These are phyloP conservation scores for Todiramphus chloris DNA, from an alignment of 2,113 vertebrate genomes.

Conservation along the genomic window DNA sequence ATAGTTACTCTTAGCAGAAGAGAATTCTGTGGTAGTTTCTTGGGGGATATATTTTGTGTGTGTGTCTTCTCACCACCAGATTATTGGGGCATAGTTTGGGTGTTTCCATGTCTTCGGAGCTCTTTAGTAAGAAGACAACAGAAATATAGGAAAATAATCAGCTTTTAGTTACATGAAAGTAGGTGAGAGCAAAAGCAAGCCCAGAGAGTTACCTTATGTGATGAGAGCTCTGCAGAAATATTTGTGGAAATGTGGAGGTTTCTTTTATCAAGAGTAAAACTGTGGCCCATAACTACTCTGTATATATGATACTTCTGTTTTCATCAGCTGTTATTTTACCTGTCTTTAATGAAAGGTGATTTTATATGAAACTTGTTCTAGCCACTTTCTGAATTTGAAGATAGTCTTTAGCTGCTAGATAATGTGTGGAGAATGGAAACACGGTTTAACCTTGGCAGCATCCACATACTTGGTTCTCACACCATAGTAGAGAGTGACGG, in stretches of 20 bases:
- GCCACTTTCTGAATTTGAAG: background rate
- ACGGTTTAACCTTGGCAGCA: background rate
- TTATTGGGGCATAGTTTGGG: background rate
- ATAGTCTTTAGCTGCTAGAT: background rate
- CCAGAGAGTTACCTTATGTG: background rate
- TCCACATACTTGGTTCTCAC: background rate
- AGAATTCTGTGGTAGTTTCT: background rate
- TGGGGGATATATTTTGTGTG: background rate
- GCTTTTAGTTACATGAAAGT: background rate
- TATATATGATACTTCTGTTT: background rate
- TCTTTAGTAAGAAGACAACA: background rate
- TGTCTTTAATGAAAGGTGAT: background rate
- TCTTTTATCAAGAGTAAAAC: background rate
- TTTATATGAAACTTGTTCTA: background rate
- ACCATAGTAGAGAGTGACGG: background rate
- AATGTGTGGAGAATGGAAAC: background rate
- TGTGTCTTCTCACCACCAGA: background rate
- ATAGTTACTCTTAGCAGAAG: background rate
- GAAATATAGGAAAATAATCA: background rate
- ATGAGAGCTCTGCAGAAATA: background rate
- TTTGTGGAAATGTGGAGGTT: background rate
- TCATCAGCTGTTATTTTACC: background rate
- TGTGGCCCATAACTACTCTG: background rate
- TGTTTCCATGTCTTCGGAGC: rapidly evolving
- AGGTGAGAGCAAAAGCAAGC: background rate